Evolutionary conservation across 2,888 invertebrate genomes (phyloP), one percentile per base, ranked within the genome.

Genomic region (Malachius bipustulatus): DNA sequence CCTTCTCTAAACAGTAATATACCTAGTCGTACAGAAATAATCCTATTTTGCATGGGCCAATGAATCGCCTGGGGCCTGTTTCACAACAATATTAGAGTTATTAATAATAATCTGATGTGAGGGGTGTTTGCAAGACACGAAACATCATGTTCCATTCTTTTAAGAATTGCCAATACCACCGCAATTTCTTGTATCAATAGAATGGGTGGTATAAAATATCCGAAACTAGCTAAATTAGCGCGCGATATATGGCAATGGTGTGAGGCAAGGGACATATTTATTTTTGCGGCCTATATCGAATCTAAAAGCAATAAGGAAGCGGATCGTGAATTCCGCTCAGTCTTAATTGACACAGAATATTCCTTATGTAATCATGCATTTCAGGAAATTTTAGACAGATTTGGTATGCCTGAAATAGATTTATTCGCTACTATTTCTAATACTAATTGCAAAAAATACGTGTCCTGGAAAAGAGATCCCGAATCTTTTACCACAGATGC

Each of bases 221-320:
- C 15, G 11, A 26, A 11, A 11, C 19, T 43, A 16, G 31, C 26
- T 34, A 33, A 33, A 15, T 12, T 39, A 14, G 8, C 28, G 14
- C 24, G 29, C 9, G 13, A 34, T 26, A 38, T 40, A 12, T 42
- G 42, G 42, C 32, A 38, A 24, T 42, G 34, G 38, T 37, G 42
- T 31, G 35, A 42, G 30, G 10, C 26, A n/a, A 24, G 34, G 16
- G 11, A 40, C 31, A 38, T 54, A n/a, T 45, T 37, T 43, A 16
- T 56, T 4, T 50, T 47, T 32, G 52, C 52, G 1, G 54, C 55
- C 2, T 58, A 56, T 29, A 47, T 57, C 3, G 45, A 47, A 10
- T 51, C 54, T 2, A 34, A 43, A 29, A 47, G 53, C 9, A 57
- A 55, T 33, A 31, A 13, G 26, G 38, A 41, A 4, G 50, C 51